Evolutionary conservation across 1,140 invertebrate species (phyloP).

Genomic region (Stegodyphus mimosarum): DNA sequence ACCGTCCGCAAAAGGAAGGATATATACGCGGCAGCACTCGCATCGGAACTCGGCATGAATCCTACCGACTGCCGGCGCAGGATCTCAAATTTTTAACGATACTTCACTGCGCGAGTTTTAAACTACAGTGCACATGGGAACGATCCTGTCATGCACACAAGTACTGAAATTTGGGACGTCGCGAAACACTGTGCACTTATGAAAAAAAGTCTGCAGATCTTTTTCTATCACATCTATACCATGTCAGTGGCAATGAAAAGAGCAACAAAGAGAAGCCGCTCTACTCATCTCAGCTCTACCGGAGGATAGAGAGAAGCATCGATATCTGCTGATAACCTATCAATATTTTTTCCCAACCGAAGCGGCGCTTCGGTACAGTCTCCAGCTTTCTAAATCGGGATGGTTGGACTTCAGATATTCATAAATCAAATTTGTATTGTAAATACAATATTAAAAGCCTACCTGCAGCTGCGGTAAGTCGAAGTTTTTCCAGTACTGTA

Average conservation of each 20-base stretch:
- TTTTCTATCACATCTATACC: neutral
- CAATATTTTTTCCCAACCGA: slow-evolving; percentile 37
- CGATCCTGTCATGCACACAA: slow-evolving; percentile 3
- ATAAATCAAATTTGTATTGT: neutral
- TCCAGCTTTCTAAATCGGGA: neutral
- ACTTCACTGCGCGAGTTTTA: slow-evolving; percentile 56
- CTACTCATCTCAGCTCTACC: slow-evolving; percentile 9
- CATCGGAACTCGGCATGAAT: slow-evolving; percentile 41
- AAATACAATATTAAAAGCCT: slow-evolving; percentile 54
- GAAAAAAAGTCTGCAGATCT: neutral
- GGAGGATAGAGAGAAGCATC: slow-evolving; percentile 30
- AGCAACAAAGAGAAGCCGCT: slow-evolving; percentile 34
- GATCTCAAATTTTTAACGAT: slow-evolving; percentile 30
- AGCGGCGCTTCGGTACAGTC: neutral
- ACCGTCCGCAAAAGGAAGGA: neutral
- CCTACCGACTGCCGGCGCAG: slow-evolving; percentile 30
- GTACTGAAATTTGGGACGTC: neutral
- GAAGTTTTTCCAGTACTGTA: slow-evolving; percentile 71
- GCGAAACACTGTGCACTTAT: neutral
- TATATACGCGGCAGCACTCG: slow-evolving; percentile 32
- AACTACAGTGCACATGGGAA: slow-evolving; percentile 51
- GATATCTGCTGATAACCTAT: slow-evolving; percentile 52
- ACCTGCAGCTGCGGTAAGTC: slow-evolving; percentile 71
- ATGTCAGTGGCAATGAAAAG: slow-evolving; percentile 18
- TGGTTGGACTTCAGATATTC: slow-evolving; percentile 17